A percentile compares a stretch with the other conserved stretches of the same genome.
Conservation (phyloP, 2,113 vertebrate species). For the Cairina moschata region DNA sequence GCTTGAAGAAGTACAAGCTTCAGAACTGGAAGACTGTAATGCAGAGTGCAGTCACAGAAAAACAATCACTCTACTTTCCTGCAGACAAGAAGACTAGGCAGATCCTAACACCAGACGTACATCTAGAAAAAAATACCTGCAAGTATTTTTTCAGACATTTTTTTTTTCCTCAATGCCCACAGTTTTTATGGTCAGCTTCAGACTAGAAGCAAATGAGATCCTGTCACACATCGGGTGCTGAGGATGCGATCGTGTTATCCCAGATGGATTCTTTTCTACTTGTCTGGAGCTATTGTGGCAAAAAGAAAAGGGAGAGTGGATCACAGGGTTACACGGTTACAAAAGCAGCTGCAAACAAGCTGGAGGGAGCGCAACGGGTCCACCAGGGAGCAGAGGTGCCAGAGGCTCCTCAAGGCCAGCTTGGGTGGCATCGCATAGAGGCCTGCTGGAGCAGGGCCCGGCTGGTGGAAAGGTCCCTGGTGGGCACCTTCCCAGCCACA, state of each 20-base stretch:
- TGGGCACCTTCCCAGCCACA: no score
- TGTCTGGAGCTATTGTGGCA: not conserved
- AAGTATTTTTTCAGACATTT: not conserved
- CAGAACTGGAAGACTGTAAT: not conserved
- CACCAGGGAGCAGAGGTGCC: not conserved
- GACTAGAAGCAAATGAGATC: not conserved
- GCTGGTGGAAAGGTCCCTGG: no score
- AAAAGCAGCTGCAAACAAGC: not conserved
- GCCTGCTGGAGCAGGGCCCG: not conserved
- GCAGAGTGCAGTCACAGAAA: not conserved
- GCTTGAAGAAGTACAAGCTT: not conserved
- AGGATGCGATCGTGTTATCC: not conserved
- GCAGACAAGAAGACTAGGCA: not conserved
- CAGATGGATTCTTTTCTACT: not conserved
- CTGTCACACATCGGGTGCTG: not conserved
- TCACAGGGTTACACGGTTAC: not conserved
- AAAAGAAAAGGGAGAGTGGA: not conserved
- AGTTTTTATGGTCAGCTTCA: not conserved
- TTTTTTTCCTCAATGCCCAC: not conserved
- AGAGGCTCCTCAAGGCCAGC: not conserved
- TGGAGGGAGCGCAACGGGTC: not conserved
- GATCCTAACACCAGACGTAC: not conserved
- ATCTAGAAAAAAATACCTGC: not conserved
- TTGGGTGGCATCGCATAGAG: not conserved
- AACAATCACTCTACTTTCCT: not conserved